Base-by-base conservation (phyloP, 2,113 vertebrate genomes). In the Anser cygnoides region DNA sequence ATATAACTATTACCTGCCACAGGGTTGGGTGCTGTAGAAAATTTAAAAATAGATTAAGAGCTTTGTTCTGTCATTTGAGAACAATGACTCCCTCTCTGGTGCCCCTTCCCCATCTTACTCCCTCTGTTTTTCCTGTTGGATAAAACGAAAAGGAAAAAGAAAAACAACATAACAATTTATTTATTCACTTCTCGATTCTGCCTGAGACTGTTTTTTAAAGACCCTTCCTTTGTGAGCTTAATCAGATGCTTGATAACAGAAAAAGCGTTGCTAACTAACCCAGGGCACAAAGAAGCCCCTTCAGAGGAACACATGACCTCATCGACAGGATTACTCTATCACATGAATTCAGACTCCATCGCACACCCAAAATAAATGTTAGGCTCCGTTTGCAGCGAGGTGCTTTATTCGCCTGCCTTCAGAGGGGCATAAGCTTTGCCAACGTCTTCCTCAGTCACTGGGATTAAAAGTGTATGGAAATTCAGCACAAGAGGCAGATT, bases 201-300 rank as follows among this genome's bases (percentile, higher is more conserved):
- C 81, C 77, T 55, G 28, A 76, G 77, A 52, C 74, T 91, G 84
- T 89, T 93, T 88, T 89, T 92, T 72, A 89, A 73, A 89, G 84
- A 68, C 71, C 63, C 77, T 44, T 87, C 89, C 67, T 94, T 94
- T 95, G 93, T 94, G 81, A 92, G 59, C 70, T 96, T 92, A 97
- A 96, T 97, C 92, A 94, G 93, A 94, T 96, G 92, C 96, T 94
- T 80, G 92, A 96, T 96, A 96, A 96, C 73, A 91, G 89, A 76
- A 91, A 71, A 79, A 94, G 91, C 50, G n/a, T 94, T 96, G 96
- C 96, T 97, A 97, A 95, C 96, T 93, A 93, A 90, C 84, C 4
- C 3, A 0, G 67, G 81, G 28, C 22, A 96, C 96, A 97, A 96
- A 96, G 95, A 88, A 92, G 70, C 84, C 84, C 92, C 95, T 96